Base-by-base conservation (phyloP, 2,113 vertebrate species). In the Oreocharis arfaki region DNA sequence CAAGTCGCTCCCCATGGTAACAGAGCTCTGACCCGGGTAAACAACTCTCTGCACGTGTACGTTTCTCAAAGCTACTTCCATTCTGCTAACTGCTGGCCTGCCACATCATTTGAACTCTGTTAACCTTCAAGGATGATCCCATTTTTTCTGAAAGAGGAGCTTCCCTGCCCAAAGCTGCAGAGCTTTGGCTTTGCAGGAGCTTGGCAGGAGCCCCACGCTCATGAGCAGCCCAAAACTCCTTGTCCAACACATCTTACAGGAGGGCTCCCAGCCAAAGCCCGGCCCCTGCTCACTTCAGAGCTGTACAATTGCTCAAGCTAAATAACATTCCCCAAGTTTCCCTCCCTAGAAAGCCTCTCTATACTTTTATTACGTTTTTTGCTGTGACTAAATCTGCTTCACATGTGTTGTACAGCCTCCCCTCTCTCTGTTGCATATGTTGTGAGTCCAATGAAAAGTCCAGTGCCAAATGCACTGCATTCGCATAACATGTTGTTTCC, bases 51-150 rank as follows among this genome's bases (percentile, higher is more conserved):
- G 49, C 32, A 6, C 13, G 56, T 22, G 47, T 86, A 16, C 0
- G 0, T 70, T 94, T 92, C 84, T 42, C 44, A 33, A 4, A 85
- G 83, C 77, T 71, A 9, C 83, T 92, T 82, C 87, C 33, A 49
- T 68, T 74, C 83, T 46, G 44, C 78, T 75, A 42, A 46, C 70
- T 27, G 37, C 82, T 85, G 27, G 33, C 69, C 85, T 87, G 53
- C 79, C 80, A 32, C 84, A 28, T 68, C 15, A 47, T 64, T 80
- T 90, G 90, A 96, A 89, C 94, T 83, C 84, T 87, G 13, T 94
- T 93, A 94, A 93, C 86, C 91, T 92, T 85, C 67, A 14, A 57
- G 55, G 67, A 86, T 85, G 61, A 91, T 90, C 94, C 83, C 13
- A 3, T 28, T 60, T 80, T 68, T 90, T 83, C 41, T 83, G 70